Evolutionary conservation across 2,113 vertebrate species (phyloP).

Genomic region (Polypterus senegalus): DNA sequence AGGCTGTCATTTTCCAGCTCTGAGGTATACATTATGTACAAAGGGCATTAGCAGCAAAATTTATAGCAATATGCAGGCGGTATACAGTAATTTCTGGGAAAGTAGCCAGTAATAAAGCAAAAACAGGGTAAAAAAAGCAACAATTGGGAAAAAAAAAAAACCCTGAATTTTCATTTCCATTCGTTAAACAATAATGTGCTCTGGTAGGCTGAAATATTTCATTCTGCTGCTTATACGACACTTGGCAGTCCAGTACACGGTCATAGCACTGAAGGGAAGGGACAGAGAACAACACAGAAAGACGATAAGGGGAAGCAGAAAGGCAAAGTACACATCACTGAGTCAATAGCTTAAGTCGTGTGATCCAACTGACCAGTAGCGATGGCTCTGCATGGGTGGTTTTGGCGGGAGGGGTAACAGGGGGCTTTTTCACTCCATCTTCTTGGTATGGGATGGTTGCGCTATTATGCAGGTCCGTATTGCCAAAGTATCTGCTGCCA

Average conservation of each 20-base stretch:
- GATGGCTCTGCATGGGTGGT: slow-evolving; percentile 60
- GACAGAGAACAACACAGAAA: slow-evolving; percentile 39
- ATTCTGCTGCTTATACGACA: too few species aligned
- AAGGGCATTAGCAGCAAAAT: too few species aligned
- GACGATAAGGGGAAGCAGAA: slow-evolving; percentile 19
- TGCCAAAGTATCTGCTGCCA: slow-evolving; percentile 67
- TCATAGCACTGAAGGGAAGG: slow-evolving; percentile 32
- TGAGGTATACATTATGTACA: too few species aligned
- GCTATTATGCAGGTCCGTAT: slow-evolving; percentile 67
- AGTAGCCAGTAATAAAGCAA: too few species aligned
- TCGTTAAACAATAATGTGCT: too few species aligned
- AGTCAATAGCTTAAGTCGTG: slow-evolving; percentile 74
- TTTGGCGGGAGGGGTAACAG: slow-evolving; percentile 27
- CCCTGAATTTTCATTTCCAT: too few species aligned
- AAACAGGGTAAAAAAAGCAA: too few species aligned
- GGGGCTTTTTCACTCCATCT: slow-evolving; percentile 46
- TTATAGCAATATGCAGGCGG: too few species aligned
- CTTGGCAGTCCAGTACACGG: neutral
- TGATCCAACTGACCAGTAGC: slow-evolving; percentile 70
- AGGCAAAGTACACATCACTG: slow-evolving; percentile 53
- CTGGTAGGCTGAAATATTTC: too few species aligned
- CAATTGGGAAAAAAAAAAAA: too few species aligned
- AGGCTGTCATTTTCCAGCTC: too few species aligned
- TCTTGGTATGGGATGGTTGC: slow-evolving; percentile 80
- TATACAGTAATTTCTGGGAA: too few species aligned